These are phyloP conservation scores for Acanthosepion esculentum DNA, from an alignment of 2,888 invertebrate species.

Conservation along the genomic window DNA sequence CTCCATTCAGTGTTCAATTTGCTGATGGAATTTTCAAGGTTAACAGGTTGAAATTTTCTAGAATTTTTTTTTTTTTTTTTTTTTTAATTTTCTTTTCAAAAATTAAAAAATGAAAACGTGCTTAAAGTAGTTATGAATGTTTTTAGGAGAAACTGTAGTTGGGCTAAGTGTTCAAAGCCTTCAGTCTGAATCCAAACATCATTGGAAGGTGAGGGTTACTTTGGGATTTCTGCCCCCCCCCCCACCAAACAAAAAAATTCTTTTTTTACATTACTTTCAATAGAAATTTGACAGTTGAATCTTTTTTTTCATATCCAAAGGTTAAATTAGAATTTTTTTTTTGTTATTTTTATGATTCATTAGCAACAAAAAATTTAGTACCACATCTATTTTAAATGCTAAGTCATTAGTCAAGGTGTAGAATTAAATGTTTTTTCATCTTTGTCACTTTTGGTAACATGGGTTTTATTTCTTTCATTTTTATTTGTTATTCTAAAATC, in stretches of 20 bases:
- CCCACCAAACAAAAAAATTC: no score
- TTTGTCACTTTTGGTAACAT: not conserved
- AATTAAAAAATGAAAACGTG: not conserved
- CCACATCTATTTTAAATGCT: not conserved
- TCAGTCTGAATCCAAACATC: not conserved
- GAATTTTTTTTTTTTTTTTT: not conserved
- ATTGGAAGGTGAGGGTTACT: not conserved
- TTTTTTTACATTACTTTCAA: not conserved
- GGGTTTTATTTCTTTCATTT: not conserved
- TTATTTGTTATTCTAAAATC: not conserved
- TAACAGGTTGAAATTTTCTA: not conserved
- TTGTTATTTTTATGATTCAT: not conserved
- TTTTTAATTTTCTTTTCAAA: not conserved
- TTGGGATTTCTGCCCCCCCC: not conserved
- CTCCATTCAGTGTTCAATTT: not conserved
- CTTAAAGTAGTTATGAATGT: not conserved
- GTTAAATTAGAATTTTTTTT: slow-evolving; percentile 15
- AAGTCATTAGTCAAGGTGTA: not conserved
- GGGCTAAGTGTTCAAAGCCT: not conserved
- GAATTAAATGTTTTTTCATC: not conserved
- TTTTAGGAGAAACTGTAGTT: not conserved
- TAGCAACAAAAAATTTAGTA: slow-evolving; percentile 33
- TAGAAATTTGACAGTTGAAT: not conserved
- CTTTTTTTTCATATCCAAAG: not conserved
- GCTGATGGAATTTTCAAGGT: not conserved